Percentiles rank a stretch among this genome's conserved stretches.
Evolutionary conservation across 2,797 vertebrate genomes (phyloP).

Genomic region (Megalops cyprinoides): DNA sequence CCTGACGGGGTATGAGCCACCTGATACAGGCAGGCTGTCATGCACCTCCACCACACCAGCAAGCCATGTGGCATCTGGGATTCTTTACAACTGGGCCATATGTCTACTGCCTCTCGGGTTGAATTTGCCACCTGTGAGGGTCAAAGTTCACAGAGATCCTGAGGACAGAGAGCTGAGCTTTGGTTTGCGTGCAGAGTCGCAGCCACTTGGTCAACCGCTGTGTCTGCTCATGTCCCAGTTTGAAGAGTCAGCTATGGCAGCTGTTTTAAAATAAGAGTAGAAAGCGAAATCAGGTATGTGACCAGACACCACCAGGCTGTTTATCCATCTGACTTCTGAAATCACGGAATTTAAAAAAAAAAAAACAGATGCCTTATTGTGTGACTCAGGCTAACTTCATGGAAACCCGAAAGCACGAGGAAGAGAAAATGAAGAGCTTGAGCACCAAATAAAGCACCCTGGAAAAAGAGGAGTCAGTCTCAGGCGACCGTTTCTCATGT

Average conservation of each 20-base stretch:
- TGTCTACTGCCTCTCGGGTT: neutral
- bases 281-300: neutral
- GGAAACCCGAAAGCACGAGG: neutral
- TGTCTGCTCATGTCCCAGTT: neutral
- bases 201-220: neutral
- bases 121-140: neutral
- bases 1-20: neutral
- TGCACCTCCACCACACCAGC: neutral
- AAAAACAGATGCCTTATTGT: neutral
- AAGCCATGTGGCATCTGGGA: neutral
- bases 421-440: neutral
- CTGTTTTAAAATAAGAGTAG: neutral
- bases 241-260: neutral
- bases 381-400: neutral
- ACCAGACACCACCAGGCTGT: neutral
- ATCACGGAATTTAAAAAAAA: neutral
- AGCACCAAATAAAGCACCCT: neutral
- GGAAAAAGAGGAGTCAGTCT: slow-evolving; percentile 53
- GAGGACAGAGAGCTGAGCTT: neutral
- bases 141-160: neutral
- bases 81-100: neutral
- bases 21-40: neutral
- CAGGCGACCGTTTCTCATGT: slow-evolving; percentile 55
- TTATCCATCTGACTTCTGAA: neutral
- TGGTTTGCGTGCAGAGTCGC: neutral